phyloP scores from a whole-genome alignment of 2,888 invertebrate genomes.

The Halictus quadricinctus region DNA sequence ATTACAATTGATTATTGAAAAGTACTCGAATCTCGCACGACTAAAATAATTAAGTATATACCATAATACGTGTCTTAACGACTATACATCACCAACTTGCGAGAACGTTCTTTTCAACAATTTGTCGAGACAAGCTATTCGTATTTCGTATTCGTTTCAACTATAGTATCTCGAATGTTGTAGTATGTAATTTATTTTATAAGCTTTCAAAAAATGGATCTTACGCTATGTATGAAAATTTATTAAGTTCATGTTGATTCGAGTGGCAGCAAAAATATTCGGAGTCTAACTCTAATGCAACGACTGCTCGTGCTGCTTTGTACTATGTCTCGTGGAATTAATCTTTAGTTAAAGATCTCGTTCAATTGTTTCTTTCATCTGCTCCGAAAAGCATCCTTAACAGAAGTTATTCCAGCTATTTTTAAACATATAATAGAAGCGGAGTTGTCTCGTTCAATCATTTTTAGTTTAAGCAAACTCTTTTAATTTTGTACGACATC shows the following conservation, averaged over 20 bases:
- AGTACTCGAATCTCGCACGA: conserved; percentile 2
- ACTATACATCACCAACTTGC: neutral
- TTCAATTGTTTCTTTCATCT: conserved; percentile 10
- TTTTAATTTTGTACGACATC: neutral
- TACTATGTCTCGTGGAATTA: conserved; percentile 33
- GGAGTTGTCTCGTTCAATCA: neutral
- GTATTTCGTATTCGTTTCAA: conserved; percentile 6
- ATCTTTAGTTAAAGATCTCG: neutral
- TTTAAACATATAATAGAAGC: neutral
- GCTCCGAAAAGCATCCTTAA: neutral
- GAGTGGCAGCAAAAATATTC: conserved; percentile 32
- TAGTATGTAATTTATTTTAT: conserved; percentile 8
- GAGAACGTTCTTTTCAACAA: neutral
- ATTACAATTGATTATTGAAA: conserved; percentile 4
- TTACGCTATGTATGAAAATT: conserved; percentile 13
- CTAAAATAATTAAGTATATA: conserved; percentile 15
- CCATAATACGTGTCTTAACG: conserved; percentile 3
- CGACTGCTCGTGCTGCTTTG: conserved; percentile 19
- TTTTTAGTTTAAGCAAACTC: neutral
- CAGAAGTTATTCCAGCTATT: neutral
- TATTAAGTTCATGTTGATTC: conserved; percentile 28
- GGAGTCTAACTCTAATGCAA: conserved; percentile 5
- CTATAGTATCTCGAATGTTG: conserved; percentile 19
- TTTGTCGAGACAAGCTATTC: neutral
- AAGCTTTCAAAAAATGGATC: conserved; percentile 22